phyloP scores from a whole-genome alignment of 2,888 invertebrate genomes.

The Aphodius granarius region DNA sequence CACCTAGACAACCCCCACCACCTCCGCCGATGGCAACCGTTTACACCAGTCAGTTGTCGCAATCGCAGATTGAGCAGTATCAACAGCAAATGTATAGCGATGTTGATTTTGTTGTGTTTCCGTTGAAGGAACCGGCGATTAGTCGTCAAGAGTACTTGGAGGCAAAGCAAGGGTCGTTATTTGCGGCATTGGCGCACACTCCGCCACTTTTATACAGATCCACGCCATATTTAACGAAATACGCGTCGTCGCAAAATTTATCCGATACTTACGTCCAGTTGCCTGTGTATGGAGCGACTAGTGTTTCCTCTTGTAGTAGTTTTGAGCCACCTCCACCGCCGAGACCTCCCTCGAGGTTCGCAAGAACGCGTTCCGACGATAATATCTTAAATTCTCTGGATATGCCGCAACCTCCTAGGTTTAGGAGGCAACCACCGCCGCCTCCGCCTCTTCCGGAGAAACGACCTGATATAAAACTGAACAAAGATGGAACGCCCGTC shows the following conservation, averaged over 20 bases:
- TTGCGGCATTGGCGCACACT: slow-evolving; percentile 67
- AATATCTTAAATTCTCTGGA: slow-evolving; percentile 75
- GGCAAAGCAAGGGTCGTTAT: slow-evolving; percentile 78
- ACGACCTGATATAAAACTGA: slow-evolving; percentile 23
- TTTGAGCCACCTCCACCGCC: slow-evolving; percentile 66
- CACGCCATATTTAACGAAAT: slow-evolving; percentile 78
- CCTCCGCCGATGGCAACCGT: slow-evolving; percentile 71
- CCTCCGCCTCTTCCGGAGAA: slow-evolving; percentile 51
- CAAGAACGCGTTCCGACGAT: slow-evolving; percentile 78
- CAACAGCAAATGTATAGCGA: slow-evolving; percentile 89
- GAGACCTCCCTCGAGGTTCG: slow-evolving; percentile 64
- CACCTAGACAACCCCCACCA: slow-evolving; percentile 63
- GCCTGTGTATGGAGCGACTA: slow-evolving; percentile 69
- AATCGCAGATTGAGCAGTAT: slow-evolving; percentile 82
- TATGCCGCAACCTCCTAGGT: slow-evolving; percentile 58
- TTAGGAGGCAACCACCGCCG: slow-evolving; percentile 59
- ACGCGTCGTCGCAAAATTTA: slow-evolving; percentile 80
- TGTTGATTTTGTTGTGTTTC: slow-evolving; percentile 90
- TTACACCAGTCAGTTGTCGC: slow-evolving; percentile 68
- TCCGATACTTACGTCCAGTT: slow-evolving; percentile 74
- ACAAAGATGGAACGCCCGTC: slow-evolving; percentile 8
- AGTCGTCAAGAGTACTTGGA: slow-evolving; percentile 91
- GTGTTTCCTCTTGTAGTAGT: slow-evolving; percentile 65
- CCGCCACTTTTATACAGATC: slow-evolving; percentile 79
- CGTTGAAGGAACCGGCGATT: slow-evolving; percentile 84